These are phyloP conservation scores for Probosciger aterrimus DNA, from an alignment of 2,113 vertebrate genomes.

Conservation along the genomic window DNA sequence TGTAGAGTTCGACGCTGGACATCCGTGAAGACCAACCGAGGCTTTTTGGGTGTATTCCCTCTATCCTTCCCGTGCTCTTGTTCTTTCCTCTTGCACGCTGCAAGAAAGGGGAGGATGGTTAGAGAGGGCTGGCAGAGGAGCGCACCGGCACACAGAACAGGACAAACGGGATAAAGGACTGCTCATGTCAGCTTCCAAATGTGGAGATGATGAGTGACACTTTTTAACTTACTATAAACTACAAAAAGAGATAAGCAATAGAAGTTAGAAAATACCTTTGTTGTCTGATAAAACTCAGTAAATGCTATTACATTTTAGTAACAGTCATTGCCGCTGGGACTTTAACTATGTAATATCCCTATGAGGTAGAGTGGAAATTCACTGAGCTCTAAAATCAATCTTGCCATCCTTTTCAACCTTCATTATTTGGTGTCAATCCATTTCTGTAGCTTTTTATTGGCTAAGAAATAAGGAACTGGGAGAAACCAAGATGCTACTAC, in stretches of 20 bases:
- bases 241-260: background rate
- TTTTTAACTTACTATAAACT: background rate
- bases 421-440: background rate
- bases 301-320: background rate
- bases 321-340: background rate
- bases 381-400: background rate
- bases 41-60: constrained; percentile 92
- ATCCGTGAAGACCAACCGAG: constrained; percentile 96
- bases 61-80: constrained; percentile 93
- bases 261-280: background rate
- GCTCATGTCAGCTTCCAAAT: background rate
- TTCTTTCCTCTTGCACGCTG: constrained; percentile 98
- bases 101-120: constrained; percentile 55
- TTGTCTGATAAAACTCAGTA: background rate
- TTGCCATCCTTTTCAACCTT: background rate
- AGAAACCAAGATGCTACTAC: background rate
- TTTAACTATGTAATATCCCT: background rate
- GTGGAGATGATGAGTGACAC: background rate
- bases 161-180: background rate
- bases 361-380: background rate
- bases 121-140: background rate
- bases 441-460: background rate
- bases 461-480: background rate
- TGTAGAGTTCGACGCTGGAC: constrained; percentile 98
- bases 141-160: rapidly evolving